phyloP scores from a whole-genome alignment of 2,888 invertebrate species.

The Urechis unicinctus region DNA sequence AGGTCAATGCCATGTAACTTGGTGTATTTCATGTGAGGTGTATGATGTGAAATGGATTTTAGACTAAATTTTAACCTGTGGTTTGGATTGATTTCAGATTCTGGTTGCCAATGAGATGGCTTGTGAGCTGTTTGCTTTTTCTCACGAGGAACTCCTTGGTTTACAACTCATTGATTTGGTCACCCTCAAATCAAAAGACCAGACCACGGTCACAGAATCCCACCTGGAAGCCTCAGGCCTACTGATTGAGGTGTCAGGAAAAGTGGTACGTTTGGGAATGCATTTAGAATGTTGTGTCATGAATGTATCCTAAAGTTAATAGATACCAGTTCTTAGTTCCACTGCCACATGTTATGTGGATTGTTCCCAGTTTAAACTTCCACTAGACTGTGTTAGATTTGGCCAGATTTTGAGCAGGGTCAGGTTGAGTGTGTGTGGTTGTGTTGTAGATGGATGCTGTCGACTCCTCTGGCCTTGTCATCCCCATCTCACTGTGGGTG shows the following conservation, averaged over 20 bases:
- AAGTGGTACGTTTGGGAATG: slow-evolving; percentile 54
- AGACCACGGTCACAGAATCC: slow-evolving; percentile 42
- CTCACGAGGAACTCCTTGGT: slow-evolving; percentile 54
- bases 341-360: too few relatives aligned
- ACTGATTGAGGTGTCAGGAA: slow-evolving; percentile 61
- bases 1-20: too few relatives aligned
- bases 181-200: slow-evolving; percentile 36
- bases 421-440: too few relatives aligned
- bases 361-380: too few relatives aligned
- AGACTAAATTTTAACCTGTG: not conserved
- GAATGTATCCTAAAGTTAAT: too few relatives aligned
- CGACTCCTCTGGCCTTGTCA: slow-evolving; percentile 56
- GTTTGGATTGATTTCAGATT: slow-evolving; percentile 55
- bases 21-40: too few relatives aligned
- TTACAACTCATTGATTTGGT: slow-evolving; percentile 46
- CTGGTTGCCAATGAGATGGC: slow-evolving; percentile 65
- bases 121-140: slow-evolving; percentile 51
- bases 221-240: slow-evolving; percentile 54
- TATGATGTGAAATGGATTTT: not conserved
- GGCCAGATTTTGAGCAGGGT: too few relatives aligned
- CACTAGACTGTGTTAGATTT: too few relatives aligned
- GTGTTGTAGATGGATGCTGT: slow-evolving; percentile 62
- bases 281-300: not conserved
- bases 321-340: too few relatives aligned
- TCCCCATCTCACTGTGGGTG: slow-evolving; percentile 65